Conservation (phyloP, 2,888 invertebrate species). For the Leptopilina syphax region DNA sequence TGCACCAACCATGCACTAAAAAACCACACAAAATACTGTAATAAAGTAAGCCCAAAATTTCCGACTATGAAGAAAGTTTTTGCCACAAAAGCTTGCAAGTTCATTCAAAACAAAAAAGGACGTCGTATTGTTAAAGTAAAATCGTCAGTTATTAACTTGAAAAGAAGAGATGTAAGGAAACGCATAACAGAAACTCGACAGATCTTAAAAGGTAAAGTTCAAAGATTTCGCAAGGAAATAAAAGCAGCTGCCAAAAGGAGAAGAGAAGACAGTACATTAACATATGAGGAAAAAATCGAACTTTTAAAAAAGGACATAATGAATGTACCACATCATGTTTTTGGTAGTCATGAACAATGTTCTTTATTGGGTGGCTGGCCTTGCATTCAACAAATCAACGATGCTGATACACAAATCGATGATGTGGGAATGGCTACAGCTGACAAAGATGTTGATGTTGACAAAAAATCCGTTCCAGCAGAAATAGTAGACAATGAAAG, state of each 20-base stretch:
- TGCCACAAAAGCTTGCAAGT: background rate
- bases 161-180: background rate
- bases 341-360: conserved; percentile 8
- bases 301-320: background rate
- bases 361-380: background rate
- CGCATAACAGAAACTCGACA: background rate
- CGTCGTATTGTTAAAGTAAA: background rate
- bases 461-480: too few relatives aligned
- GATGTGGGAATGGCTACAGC: background rate
- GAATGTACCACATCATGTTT: background rate
- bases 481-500: too few relatives aligned
- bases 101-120: background rate
- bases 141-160: background rate
- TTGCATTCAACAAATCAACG: background rate
- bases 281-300: background rate
- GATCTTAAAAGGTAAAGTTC: background rate
- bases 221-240: background rate
- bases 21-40: background rate
- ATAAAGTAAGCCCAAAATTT: background rate
- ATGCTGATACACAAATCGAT: too few relatives aligned
- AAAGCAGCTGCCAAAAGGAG: background rate
- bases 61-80: background rate
- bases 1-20: too few relatives aligned
- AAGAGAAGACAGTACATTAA: background rate
- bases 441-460: background rate